These are phyloP conservation scores for Enoplosus armatus DNA, from an alignment of 2,797 vertebrate genomes.

Conservation along the genomic window DNA sequence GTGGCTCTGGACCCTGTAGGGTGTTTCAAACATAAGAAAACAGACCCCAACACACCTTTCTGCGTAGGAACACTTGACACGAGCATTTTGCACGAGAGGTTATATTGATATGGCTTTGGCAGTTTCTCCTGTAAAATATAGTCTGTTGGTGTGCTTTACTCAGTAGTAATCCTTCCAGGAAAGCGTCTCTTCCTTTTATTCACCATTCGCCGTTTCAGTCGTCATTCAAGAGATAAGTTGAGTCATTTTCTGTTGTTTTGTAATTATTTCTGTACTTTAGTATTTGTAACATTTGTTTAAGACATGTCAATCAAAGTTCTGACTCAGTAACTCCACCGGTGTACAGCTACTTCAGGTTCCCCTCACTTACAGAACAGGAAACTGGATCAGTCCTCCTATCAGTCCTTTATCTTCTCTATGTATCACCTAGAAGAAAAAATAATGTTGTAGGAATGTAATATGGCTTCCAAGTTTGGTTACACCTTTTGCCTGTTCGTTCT, in stretches of 20 bases:
- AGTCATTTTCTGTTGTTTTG: background rate
- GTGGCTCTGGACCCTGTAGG: conserved; percentile 19
- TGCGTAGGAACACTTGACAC: conserved; percentile 10
- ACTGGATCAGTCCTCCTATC: conserved; percentile 30
- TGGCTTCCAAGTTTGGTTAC: conserved; percentile 8
- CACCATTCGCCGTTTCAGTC: background rate
- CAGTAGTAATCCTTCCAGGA: conserved; percentile 22
- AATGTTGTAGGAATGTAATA: conserved; percentile 56
- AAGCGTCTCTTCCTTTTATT: conserved; percentile 2
- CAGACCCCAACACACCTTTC: conserved; percentile 14
- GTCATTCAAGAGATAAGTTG: background rate
- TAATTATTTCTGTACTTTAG: background rate
- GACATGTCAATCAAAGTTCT: conserved; percentile 22
- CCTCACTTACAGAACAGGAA: conserved; percentile 35
- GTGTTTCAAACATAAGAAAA: conserved; percentile 12
- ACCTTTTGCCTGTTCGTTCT: conserved; percentile 31
- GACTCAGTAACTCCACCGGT: conserved; percentile 12
- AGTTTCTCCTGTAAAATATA: conserved; percentile 2
- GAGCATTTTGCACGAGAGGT: background rate
- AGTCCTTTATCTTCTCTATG: conserved; percentile 63
- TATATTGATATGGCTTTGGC: conserved; percentile 17
- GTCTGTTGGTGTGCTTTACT: conserved; percentile 23
- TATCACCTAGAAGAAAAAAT: conserved; percentile 70
- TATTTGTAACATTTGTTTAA: conserved; percentile 34
- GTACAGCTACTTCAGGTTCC: conserved; percentile 24